Percentiles rank a stretch among this genome's conserved stretches.
Conservation (phyloP, 1,140 invertebrate species). For the Macrosteles quadrilineatus region DNA sequence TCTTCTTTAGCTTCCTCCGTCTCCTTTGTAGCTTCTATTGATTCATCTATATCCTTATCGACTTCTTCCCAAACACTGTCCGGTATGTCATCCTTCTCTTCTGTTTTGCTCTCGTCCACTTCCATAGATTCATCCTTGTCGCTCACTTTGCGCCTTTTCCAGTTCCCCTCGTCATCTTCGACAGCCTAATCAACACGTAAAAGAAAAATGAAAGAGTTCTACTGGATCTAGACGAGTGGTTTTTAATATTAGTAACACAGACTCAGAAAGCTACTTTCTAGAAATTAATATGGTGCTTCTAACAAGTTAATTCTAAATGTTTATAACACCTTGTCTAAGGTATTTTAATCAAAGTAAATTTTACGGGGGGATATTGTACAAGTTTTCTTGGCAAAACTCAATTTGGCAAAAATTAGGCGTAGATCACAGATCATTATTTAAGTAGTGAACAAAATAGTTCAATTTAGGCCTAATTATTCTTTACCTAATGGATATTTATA, state of each 20-base stretch:
- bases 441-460: too few species aligned
- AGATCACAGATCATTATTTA: too few species aligned
- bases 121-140: background rate
- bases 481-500: too few species aligned
- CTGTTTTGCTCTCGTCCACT: slow-evolving; percentile 35
- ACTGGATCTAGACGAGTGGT: slow-evolving; percentile 42
- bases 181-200: slow-evolving; percentile 42
- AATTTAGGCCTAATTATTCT: too few species aligned
- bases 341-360: too few species aligned
- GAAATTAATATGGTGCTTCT: background rate
- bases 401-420: too few species aligned
- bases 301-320: too few species aligned
- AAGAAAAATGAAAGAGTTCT: slow-evolving; percentile 48
- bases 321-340: too few species aligned
- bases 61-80: slow-evolving; percentile 47
- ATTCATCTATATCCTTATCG: slow-evolving; percentile 38
- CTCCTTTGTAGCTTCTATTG: background rate
- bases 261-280: background rate
- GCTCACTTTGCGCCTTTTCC: slow-evolving; percentile 31
- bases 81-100: slow-evolving; percentile 46
- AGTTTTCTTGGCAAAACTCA: too few species aligned
- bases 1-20: slow-evolving; percentile 33
- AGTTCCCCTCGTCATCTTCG: slow-evolving; percentile 42
- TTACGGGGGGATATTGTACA: too few species aligned
- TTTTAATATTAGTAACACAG: slow-evolving; percentile 29